phyloP scores from a whole-genome alignment of 2,888 invertebrate genomes.

The Meliscaeva auricollis region DNA sequence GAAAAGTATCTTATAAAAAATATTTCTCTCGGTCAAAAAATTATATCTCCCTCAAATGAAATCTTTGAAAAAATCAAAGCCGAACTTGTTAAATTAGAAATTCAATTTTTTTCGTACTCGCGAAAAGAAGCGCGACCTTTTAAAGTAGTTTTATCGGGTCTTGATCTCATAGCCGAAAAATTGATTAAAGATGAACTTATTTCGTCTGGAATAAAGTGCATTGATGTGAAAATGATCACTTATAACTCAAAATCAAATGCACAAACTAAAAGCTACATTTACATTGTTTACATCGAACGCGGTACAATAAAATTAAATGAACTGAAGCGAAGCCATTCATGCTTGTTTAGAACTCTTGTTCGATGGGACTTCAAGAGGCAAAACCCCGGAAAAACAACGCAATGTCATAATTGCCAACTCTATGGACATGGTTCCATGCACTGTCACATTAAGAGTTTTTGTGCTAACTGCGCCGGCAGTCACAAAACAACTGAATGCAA shows the following conservation, averaged over 20 bases:
- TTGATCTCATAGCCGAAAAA: background rate
- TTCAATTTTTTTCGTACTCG: background rate
- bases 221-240: background rate
- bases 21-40: background rate
- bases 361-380: slow-evolving; percentile 20
- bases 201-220: background rate
- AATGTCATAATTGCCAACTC: slow-evolving; percentile 29
- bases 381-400: background rate
- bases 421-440: slow-evolving; percentile 24
- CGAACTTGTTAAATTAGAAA: no score
- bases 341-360: background rate
- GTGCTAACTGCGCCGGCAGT: slow-evolving; percentile 25
- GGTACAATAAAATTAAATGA: slow-evolving; percentile 19
- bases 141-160: background rate
- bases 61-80: slow-evolving; percentile 4
- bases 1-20: no score
- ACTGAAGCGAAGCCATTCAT: background rate
- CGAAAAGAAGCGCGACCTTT: background rate
- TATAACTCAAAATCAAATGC: no score
- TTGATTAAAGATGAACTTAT: background rate
- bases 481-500: background rate
- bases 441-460: slow-evolving; percentile 31
- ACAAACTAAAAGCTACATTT: background rate
- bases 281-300: slow-evolving; percentile 22
- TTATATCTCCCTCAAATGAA: background rate